phyloP scores from a whole-genome alignment of 1,140 invertebrate genomes.

The Drosophila nigromelanica region DNA sequence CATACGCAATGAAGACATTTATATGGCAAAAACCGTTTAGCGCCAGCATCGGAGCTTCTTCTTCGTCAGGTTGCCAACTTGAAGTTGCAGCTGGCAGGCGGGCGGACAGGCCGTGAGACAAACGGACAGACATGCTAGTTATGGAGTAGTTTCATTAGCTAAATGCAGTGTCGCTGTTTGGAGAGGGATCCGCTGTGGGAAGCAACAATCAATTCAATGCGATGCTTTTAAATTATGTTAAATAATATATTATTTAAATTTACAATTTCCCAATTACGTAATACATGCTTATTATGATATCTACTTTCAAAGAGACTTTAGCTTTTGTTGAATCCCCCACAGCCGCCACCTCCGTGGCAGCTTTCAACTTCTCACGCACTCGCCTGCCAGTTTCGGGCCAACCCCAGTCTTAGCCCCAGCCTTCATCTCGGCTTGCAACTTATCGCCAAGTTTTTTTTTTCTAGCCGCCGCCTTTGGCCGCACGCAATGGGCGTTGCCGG shows the following conservation, averaged over 20 bases:
- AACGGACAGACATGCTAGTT: constrained; percentile 9
- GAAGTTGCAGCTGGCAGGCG: constrained; percentile 6
- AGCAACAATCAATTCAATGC: no score
- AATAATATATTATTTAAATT: background rate
- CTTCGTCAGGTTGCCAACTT: constrained; percentile 21
- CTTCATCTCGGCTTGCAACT: constrained; percentile 38
- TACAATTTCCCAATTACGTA: background rate
- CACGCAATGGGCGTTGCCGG: constrained; percentile 77
- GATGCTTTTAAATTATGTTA: background rate
- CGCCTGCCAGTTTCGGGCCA: background rate
- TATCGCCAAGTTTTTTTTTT: constrained; percentile 66
- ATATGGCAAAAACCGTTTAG: constrained; percentile 80
- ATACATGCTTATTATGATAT: background rate
- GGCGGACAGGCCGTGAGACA: constrained; percentile 9
- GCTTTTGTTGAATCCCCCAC: constrained; percentile 1
- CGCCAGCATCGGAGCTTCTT: constrained; percentile 56
- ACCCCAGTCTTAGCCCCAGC: constrained; percentile 13
- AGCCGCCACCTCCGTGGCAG: constrained; percentile 10
- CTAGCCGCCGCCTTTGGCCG: constrained; percentile 48
- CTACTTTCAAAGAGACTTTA: background rate
- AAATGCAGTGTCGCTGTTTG: constrained; percentile 13
- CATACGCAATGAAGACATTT: constrained; percentile 82
- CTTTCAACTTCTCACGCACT: constrained; percentile 36
- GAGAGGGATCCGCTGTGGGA: background rate
- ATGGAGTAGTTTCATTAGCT: constrained; percentile 17